Evolutionary conservation across 1,140 invertebrate genomes (phyloP).

Genomic region (Bathynomus jamesi): DNA sequence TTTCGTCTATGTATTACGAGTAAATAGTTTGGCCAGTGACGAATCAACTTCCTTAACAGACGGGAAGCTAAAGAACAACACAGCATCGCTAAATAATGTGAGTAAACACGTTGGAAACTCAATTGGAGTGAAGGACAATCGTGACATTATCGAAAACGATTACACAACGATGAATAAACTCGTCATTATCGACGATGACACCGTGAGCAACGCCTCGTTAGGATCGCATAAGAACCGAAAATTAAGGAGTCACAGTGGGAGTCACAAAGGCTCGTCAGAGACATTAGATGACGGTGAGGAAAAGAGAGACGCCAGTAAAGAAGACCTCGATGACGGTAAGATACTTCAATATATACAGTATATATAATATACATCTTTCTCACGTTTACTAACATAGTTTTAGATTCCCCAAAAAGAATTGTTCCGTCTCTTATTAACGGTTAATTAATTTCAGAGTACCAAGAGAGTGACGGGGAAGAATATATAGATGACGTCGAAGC

Average conservation of each 20-base stretch:
- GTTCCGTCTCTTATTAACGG: too few relatives aligned
- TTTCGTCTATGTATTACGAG: too few relatives aligned
- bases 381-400: too few relatives aligned
- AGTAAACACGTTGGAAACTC: slow-evolving; percentile 38
- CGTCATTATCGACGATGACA: slow-evolving; percentile 48
- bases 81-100: slow-evolving; percentile 26
- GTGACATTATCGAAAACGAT: slow-evolving; percentile 35
- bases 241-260: slow-evolving; percentile 65
- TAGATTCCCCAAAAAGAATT: too few relatives aligned
- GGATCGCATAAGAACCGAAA: slow-evolving; percentile 82
- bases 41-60: too few relatives aligned
- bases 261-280: slow-evolving; percentile 60
- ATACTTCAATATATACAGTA: slow-evolving; percentile 19
- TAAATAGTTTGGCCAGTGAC: too few relatives aligned
- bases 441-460: slow-evolving; percentile 26
- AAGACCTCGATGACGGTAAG: slow-evolving; percentile 58
- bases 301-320: slow-evolving; percentile 82
- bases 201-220: slow-evolving; percentile 79
- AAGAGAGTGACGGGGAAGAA: slow-evolving; percentile 28
- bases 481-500: slow-evolving; percentile 26
- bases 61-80: slow-evolving; percentile 31
- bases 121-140: slow-evolving; percentile 31
- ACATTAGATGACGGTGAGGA: slow-evolving; percentile 63
- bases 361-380: too few relatives aligned
- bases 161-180: slow-evolving; percentile 33